Evolutionary conservation across 2,888 invertebrate genomes (phyloP).

Genomic region (Monochamus alternatus): DNA sequence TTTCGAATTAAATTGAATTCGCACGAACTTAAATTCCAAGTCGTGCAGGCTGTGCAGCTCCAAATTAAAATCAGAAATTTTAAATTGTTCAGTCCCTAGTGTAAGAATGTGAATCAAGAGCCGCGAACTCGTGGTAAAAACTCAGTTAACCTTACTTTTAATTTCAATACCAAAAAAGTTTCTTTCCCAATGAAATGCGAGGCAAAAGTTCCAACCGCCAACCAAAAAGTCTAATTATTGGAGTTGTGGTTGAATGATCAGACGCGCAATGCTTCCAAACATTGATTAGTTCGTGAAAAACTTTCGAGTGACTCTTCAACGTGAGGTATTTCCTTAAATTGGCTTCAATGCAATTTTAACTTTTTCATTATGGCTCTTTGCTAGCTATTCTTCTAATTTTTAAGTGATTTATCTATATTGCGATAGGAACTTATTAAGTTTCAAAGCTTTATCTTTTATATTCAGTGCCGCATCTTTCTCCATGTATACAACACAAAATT

Average conservation of each 20-base stretch:
- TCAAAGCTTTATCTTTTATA: neutral
- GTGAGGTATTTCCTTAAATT: constrained; percentile 64
- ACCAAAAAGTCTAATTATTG: constrained; percentile 63
- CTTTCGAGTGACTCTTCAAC: constrained; percentile 64
- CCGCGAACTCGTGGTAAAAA: constrained; percentile 13
- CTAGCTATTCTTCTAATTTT: constrained; percentile 35
- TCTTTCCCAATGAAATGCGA: constrained; percentile 38
- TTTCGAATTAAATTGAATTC: neutral
- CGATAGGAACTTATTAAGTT: constrained; percentile 25
- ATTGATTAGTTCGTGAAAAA: constrained; percentile 67
- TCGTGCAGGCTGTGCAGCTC: neutral
- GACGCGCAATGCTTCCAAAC: constrained; percentile 62
- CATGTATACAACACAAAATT: neutral
- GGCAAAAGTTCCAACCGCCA: constrained; percentile 31
- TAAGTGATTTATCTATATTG: constrained; percentile 33
- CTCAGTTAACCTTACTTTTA: constrained; percentile 31
- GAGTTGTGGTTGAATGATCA: constrained; percentile 63
- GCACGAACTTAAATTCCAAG: neutral
- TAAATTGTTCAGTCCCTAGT: neutral
- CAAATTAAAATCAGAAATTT: neutral
- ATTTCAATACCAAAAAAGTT: constrained; percentile 45
- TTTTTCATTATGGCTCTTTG: constrained; percentile 62
- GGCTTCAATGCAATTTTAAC: constrained; percentile 64
- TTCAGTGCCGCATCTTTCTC: neutral
- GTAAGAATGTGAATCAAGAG: neutral